These are phyloP conservation scores for Odontesthes bonariensis DNA, from an alignment of 2,113 vertebrate genomes.

Conservation along the genomic window DNA sequence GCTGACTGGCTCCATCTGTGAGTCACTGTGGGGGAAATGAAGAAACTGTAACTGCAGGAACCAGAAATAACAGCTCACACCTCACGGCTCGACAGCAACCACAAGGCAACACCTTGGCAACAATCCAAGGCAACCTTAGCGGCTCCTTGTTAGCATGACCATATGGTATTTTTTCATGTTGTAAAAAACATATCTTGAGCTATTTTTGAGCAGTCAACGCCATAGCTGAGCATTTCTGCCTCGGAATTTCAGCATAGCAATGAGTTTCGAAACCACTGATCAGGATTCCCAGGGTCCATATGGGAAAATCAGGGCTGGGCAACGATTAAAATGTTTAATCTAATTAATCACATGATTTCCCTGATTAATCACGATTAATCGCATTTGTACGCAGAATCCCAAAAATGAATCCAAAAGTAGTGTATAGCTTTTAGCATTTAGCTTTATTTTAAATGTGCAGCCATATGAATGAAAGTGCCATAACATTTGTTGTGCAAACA, in stretches of 20 bases:
- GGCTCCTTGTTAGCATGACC: neutral
- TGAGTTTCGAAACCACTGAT: too few species aligned
- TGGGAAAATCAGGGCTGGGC: too few species aligned
- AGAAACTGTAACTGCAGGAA: conserved; percentile 1
- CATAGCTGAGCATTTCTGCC: neutral
- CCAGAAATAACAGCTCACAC: conserved; percentile 18
- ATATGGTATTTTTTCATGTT: neutral
- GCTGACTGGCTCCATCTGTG: neutral
- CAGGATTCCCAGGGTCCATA: too few species aligned
- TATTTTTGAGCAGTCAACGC: neutral
- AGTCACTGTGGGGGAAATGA: conserved; percentile 9
- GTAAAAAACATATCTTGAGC: neutral
- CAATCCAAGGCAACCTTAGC: neutral
- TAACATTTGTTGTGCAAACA: too few species aligned
- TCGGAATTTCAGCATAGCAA: neutral
- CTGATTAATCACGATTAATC: too few species aligned
- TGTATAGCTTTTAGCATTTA: too few species aligned
- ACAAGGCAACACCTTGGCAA: conserved; percentile 6
- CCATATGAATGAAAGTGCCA: too few species aligned
- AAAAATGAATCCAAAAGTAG: too few species aligned
- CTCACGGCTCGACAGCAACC: conserved; percentile 11
- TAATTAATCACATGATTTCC: too few species aligned
- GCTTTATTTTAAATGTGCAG: too few species aligned
- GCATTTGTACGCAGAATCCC: too few species aligned
- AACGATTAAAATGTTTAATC: too few species aligned